Conservation (phyloP, 2,797 vertebrate species). For the Microctenopoma stevenorrisi region DNA sequence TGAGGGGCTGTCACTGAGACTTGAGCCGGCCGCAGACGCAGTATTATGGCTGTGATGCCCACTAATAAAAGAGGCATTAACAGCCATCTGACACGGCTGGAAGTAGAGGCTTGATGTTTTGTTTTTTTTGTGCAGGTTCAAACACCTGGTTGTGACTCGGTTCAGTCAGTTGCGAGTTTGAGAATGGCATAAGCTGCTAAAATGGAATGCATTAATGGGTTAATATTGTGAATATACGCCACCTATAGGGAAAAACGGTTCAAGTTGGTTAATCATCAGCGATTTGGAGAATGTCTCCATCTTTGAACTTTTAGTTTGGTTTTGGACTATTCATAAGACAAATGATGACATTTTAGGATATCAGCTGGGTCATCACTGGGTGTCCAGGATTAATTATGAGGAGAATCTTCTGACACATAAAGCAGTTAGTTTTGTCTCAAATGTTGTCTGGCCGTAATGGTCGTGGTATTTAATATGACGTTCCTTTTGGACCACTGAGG, state of each 20-base stretch:
- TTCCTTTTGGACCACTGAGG: too few relatives aligned
- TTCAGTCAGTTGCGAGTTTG: not conserved
- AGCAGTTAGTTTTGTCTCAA: not conserved
- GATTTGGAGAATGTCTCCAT: not conserved
- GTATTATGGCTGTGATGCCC: conserved; percentile 59
- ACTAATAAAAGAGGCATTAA: conserved; percentile 73
- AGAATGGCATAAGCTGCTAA: not conserved
- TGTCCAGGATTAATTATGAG: not conserved
- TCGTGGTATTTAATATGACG: too few relatives aligned
- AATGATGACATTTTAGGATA: not conserved
- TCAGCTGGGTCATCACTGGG: too few relatives aligned
- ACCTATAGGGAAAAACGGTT: not conserved
- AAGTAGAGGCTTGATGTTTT: conserved; percentile 37
- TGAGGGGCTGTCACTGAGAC: conserved; percentile 71
- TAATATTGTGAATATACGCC: too few relatives aligned
- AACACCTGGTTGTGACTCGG: conserved; percentile 3
- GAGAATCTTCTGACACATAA: not conserved
- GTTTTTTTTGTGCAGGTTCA: conserved; percentile 8
- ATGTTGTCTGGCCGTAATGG: too few relatives aligned
- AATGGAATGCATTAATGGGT: not conserved
- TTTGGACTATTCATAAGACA: not conserved
- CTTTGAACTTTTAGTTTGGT: not conserved
- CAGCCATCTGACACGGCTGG: conserved; percentile 52
- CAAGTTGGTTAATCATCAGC: not conserved
- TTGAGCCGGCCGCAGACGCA: conserved; percentile 22